These are phyloP conservation scores for Gymnobelideus leadbeateri DNA, from an alignment of 2,113 vertebrate species.

Conservation along the genomic window DNA sequence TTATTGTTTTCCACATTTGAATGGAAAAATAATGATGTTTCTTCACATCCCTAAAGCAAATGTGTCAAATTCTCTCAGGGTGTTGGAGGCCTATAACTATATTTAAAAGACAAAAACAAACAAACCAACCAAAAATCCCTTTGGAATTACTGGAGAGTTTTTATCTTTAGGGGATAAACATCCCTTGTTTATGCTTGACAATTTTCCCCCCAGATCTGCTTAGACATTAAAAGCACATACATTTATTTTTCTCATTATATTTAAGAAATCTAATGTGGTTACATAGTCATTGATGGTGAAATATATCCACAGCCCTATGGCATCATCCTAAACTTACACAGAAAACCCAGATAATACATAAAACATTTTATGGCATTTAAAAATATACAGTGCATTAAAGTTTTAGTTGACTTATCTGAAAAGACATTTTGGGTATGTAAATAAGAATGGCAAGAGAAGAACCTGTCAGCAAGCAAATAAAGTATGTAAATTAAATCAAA, in stretches of 20 bases:
- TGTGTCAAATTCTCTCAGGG: constrained; percentile 83
- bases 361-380: constrained; percentile 87
- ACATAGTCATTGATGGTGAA: constrained; percentile 83
- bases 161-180: constrained; percentile 76
- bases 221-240: constrained; percentile 79
- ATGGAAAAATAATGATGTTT: constrained; percentile 84
- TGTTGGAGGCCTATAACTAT: constrained; percentile 72
- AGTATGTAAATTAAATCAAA: constrained; percentile 91
- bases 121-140: background rate
- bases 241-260: constrained; percentile 79
- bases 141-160: constrained; percentile 77
- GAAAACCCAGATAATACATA: constrained; percentile 81
- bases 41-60: constrained; percentile 80
- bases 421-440: constrained; percentile 89
- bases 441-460: constrained; percentile 89
- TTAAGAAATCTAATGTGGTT: constrained; percentile 84
- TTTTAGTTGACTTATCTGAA: constrained; percentile 89
- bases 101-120: constrained; percentile 63
- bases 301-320: constrained; percentile 85
- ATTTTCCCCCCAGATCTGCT: constrained; percentile 81
- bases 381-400: constrained; percentile 89
- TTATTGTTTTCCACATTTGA: constrained; percentile 84
- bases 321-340: constrained; percentile 84
- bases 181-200: constrained; percentile 74
- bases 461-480: constrained; percentile 89